These are phyloP conservation scores for Vulpes vulpes DNA, from an alignment of 2,113 vertebrate species.

Conservation along the genomic window DNA sequence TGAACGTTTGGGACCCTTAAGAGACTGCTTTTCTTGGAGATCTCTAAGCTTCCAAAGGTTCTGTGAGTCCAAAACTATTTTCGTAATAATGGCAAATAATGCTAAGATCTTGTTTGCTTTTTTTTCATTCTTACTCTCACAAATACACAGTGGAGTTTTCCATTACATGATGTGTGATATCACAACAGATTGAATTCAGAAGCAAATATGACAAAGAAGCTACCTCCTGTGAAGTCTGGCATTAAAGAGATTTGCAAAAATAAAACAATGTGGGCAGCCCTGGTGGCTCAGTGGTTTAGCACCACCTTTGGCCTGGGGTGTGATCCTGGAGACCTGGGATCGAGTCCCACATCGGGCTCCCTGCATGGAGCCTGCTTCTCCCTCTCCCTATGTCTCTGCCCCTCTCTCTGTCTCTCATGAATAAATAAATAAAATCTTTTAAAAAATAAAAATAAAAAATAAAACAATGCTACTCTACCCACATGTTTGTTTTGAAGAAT, in stretches of 20 bases:
- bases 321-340: no score
- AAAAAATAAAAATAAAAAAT: background rate
- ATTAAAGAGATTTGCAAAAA: constrained; percentile 4
- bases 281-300: no score
- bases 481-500: background rate
- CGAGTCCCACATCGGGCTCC: no score
- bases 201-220: background rate
- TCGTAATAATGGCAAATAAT: background rate
- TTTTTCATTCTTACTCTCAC: background rate
- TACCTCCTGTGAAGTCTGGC: background rate
- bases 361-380: no score
- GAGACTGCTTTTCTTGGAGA: background rate
- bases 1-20: background rate
- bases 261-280: background rate
- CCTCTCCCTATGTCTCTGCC: no score
- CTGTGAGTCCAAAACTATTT: background rate
- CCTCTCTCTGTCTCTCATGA: no score
- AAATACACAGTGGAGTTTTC: background rate
- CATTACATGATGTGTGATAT: background rate
- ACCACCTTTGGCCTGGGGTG: no score
- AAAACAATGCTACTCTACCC: background rate
- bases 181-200: background rate
- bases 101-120: background rate
- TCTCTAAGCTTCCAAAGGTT: background rate
- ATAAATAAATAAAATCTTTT: no score